These are phyloP conservation scores for Scaptomyza graminum DNA, from an alignment of 1,140 invertebrate genomes.

Conservation along the genomic window DNA sequence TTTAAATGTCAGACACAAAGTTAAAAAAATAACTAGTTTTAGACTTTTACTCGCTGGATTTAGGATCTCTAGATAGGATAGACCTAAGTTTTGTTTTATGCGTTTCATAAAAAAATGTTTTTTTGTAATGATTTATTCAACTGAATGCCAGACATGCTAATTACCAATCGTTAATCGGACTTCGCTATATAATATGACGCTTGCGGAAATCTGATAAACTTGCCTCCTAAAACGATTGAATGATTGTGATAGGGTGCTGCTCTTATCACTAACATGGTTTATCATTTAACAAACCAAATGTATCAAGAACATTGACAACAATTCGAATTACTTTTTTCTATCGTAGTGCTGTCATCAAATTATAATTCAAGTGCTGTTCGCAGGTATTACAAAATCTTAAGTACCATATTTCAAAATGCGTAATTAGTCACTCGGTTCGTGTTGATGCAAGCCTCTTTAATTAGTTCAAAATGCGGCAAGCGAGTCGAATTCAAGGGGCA, in stretches of 20 bases:
- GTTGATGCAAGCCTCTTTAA: not conserved
- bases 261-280: slow-evolving; percentile 10
- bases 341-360: slow-evolving; percentile 30
- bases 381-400: slow-evolving; percentile 11
- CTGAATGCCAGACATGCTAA: slow-evolving; percentile 21
- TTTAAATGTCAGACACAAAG: slow-evolving; percentile 15
- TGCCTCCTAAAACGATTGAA: not conserved
- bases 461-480: not conserved
- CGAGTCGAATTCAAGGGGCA: not conserved
- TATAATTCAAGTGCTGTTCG: not conserved
- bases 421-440: not conserved
- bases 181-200: slow-evolving; percentile 13
- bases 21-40: slow-evolving; percentile 30
- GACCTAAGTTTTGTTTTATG: no score
- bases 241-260: not conserved
- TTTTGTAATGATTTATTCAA: slow-evolving; percentile 27
- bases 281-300: slow-evolving; percentile 15
- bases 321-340: slow-evolving; percentile 15
- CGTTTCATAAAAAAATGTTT: no score
- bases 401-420: not conserved
- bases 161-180: not conserved
- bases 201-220: slow-evolving; percentile 6
- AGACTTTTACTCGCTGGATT: slow-evolving; percentile 19
- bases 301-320: slow-evolving; percentile 6
- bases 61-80: not conserved